Conservation (phyloP, 2,113 vertebrate species). For the Dunckerocampus dactyliophorus region DNA sequence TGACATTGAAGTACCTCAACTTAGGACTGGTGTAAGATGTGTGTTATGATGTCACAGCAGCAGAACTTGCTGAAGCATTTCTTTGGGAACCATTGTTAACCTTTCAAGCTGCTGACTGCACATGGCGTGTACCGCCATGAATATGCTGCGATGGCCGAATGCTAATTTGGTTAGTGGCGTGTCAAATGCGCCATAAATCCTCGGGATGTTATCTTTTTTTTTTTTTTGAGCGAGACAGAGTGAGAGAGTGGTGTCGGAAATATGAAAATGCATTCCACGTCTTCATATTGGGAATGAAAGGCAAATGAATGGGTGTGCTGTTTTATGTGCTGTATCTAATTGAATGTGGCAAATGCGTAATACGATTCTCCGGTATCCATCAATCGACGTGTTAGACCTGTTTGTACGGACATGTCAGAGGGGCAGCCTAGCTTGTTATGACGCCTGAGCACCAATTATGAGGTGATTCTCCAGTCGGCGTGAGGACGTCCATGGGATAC, state of each 20-base stretch:
- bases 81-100: constrained; percentile 40
- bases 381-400: constrained; percentile 67
- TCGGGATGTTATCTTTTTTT: constrained; percentile 70
- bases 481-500: constrained; percentile 68
- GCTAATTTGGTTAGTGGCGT: constrained; percentile 71
- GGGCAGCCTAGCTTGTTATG: constrained; percentile 76
- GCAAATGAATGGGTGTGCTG: constrained; percentile 67
- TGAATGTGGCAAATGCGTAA: constrained; percentile 76
- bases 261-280: constrained; percentile 68
- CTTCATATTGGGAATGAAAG: constrained; percentile 67
- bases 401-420: constrained; percentile 66
- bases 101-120: constrained; percentile 46
- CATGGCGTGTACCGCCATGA: constrained; percentile 45
- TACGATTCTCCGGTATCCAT: constrained; percentile 71
- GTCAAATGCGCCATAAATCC: constrained; percentile 74
- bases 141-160: constrained; percentile 57
- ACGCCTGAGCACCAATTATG: constrained; percentile 79
- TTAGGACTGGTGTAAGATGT: background rate
- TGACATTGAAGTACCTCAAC: background rate
- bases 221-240: constrained; percentile 35
- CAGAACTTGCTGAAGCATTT: constrained; percentile 23
- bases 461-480: constrained; percentile 75
- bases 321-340: constrained; percentile 79
- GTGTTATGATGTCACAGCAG: background rate
- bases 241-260: constrained; percentile 41